Conservation (phyloP, 2,113 vertebrate species). For the Anas platyrhynchos region DNA sequence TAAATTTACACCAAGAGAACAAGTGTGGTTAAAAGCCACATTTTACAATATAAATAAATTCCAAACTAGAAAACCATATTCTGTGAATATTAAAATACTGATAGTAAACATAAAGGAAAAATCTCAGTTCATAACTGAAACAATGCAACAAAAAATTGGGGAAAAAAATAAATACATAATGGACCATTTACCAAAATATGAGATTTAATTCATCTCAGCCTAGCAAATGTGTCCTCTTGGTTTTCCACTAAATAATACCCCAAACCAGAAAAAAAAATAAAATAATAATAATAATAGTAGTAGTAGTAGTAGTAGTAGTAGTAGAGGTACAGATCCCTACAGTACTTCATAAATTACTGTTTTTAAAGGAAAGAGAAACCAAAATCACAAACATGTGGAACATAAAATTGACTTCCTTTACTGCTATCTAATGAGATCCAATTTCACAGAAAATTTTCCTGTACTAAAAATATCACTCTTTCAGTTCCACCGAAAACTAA, state of each 20-base stretch:
- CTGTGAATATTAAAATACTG: not conserved
- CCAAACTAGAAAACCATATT: fast-evolving
- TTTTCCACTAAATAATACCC: not conserved
- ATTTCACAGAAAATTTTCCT: not conserved
- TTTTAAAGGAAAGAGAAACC: not conserved
- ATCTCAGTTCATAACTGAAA: not conserved
- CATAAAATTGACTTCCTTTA: not conserved
- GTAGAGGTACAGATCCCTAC: not conserved
- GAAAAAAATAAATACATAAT: too few species aligned
- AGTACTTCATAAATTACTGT: not conserved
- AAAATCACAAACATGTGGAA: not conserved
- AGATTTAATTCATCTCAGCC: not conserved
- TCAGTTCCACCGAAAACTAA: not conserved
- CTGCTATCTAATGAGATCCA: not conserved
- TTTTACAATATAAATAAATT: not conserved
- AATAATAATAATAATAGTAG: not conserved
- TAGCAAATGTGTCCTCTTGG: not conserved
- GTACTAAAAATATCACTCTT: not conserved
- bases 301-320: too few species aligned
- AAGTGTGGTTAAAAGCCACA: not conserved
- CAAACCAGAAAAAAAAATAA: not conserved
- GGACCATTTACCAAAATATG: not conserved
- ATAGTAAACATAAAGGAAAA: not conserved
- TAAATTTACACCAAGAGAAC: not conserved
- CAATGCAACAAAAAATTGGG: not conserved